Evolutionary conservation across 2,888 invertebrate genomes (phyloP), one percentile per base, ranked within the genome.

Genomic region (Apoda limacodes): DNA sequence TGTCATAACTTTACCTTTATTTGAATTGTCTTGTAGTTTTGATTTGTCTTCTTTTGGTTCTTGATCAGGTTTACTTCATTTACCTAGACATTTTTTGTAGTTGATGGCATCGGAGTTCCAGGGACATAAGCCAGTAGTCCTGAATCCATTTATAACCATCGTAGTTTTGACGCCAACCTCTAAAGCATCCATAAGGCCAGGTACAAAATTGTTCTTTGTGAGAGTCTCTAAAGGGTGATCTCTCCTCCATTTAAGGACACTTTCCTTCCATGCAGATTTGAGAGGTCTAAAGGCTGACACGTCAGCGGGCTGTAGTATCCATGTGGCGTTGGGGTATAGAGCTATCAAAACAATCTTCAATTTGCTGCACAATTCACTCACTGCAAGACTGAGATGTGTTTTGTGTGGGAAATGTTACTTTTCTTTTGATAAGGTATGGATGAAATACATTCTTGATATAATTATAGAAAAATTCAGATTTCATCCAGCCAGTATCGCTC

Each of bases 291-390:
- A 50, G 5, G 45, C 48, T 10, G 46, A 25, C 1, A 49, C 45
- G 19, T 49, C 49, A 3, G 46, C 43, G 12, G 50, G 46, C 17
- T 49, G 49, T 11, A 49, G 15, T 7, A 50, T 6, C 22, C 46
- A 31, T 4, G 48, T 48, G 7, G 35, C 33, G 19, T 48, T 48
- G 1, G 46, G 50, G 13, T 43, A 48, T 0, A 52, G 30, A 3
- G 50, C 46, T 32, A 42, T 28, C 5, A 45, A 15, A 2, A 41
- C 20, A 5, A 46, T 45, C 2, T 27, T 33, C 13, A 39, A 29
- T 17, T 36, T 21, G 11, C 15, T 28, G 30, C 41, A 41, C 9
- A 38, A 25, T 24, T 36, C 22, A 32, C 57, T 55, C 35, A 30
- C 25, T 4, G 30, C 25, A 21, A 25, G 23, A 9, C 23, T 37